phyloP scores from a whole-genome alignment of 1,140 invertebrate species.

The Papilio dardanus region DNA sequence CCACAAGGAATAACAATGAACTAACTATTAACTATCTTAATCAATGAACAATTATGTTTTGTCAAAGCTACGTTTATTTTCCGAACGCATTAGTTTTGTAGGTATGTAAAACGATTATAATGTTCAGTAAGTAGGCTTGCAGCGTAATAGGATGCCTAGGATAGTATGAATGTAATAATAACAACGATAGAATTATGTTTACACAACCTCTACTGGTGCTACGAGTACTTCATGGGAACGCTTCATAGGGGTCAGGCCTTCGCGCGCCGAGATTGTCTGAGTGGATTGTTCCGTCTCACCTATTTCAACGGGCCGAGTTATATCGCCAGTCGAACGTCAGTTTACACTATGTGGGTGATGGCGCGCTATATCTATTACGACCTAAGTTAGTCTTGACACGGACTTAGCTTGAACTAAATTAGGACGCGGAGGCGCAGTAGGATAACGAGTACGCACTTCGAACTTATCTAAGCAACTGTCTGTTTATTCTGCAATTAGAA shows the following conservation, averaged over 20 bases:
- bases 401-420: neutral
- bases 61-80: neutral
- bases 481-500: neutral
- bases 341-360: neutral
- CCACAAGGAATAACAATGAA: too few relatives aligned
- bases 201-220: constrained; percentile 11
- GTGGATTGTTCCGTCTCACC: constrained; percentile 17
- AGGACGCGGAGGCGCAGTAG: neutral
- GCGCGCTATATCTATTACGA: neutral
- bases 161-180: neutral
- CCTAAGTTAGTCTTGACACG: neutral
- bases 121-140: neutral
- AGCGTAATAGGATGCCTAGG: neutral
- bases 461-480: neutral
- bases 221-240: constrained; percentile 10
- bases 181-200: constrained; percentile 21
- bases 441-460: neutral
- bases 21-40: too few relatives aligned
- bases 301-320: neutral
- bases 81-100: neutral
- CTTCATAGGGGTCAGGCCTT: constrained; percentile 20
- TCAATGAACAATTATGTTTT: neutral
- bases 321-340: neutral
- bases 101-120: neutral
- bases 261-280: constrained; percentile 13